Evolutionary conservation across 2,797 vertebrate species (phyloP).

Genomic region (Halcyon badia): DNA sequence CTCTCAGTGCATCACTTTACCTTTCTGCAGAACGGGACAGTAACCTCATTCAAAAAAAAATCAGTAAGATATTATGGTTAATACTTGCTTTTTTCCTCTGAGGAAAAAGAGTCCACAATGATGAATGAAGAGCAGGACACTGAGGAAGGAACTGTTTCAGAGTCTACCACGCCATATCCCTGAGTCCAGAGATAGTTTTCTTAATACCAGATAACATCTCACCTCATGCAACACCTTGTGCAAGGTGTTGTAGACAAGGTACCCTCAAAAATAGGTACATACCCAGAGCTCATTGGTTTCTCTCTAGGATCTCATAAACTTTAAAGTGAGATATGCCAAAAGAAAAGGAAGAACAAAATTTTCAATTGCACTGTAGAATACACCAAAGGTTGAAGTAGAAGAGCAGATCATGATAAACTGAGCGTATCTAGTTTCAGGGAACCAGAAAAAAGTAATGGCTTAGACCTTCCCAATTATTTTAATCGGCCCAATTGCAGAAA

Average conservation of each 20-base stretch:
- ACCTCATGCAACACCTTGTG: not conserved
- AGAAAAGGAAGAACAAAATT: not conserved
- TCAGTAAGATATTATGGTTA: not conserved
- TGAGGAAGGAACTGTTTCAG: not conserved
- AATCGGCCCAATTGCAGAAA: not conserved
- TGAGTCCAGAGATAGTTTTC: not conserved
- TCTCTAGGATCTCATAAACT: not conserved
- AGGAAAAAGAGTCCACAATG: not conserved
- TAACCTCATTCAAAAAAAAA: not conserved
- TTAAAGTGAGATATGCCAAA: not conserved
- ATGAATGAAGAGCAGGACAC: not conserved
- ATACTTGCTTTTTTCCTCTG: not conserved
- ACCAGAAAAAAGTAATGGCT: not conserved
- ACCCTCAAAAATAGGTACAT: not conserved
- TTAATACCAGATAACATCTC: not conserved
- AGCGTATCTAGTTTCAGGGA: not conserved
- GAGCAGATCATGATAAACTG: not conserved
- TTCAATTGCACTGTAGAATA: not conserved
- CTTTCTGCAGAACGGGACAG: not conserved
- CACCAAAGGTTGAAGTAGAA: not conserved
- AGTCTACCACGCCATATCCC: not conserved
- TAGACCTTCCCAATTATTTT: not conserved
- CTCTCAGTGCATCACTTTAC: not conserved
- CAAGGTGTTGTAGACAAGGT: accelerated
- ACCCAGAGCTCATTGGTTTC: not conserved